phyloP scores from a whole-genome alignment of 2,888 invertebrate genomes.

The Hoplodrina ambigua region DNA sequence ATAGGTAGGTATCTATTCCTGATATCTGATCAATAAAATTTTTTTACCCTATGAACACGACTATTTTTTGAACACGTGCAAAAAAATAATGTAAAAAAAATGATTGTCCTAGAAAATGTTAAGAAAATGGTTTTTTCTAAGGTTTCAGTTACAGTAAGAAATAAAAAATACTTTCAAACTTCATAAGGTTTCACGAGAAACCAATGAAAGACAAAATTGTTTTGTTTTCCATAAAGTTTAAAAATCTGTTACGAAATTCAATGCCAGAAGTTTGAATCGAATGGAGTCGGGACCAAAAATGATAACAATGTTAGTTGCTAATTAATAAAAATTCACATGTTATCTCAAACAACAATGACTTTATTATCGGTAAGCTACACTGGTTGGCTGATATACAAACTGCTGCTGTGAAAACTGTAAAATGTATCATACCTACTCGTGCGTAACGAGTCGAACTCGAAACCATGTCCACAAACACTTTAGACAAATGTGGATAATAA shows the following conservation, averaged over 20 bases:
- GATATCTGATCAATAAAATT: constrained; percentile 42
- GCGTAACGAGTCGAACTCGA: neutral
- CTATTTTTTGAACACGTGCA: neutral
- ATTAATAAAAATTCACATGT: constrained; percentile 47
- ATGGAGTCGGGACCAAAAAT: constrained; percentile 11
- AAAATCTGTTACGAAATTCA: neutral
- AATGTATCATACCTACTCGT: constrained; percentile 6
- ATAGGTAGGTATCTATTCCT: constrained; percentile 29
- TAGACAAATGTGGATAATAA: too few species aligned
- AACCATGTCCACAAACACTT: neutral
- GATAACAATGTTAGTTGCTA: constrained; percentile 32
- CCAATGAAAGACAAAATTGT: neutral
- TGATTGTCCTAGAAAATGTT: neutral
- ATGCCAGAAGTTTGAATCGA: neutral
- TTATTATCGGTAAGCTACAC: constrained; percentile 36
- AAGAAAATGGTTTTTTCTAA: constrained; percentile 23
- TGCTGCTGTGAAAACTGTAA: constrained; percentile 26
- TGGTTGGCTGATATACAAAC: constrained; percentile 25
- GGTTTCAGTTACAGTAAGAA: neutral
- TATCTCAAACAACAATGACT: constrained; percentile 47
- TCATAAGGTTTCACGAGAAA: constrained; percentile 10
- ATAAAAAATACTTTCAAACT: neutral
- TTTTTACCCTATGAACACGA: constrained; percentile 7
- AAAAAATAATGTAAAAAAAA: neutral
- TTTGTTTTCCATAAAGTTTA: neutral